Base-by-base conservation (phyloP, 2,113 vertebrate species). In the Brachyistius frenatus region DNA sequence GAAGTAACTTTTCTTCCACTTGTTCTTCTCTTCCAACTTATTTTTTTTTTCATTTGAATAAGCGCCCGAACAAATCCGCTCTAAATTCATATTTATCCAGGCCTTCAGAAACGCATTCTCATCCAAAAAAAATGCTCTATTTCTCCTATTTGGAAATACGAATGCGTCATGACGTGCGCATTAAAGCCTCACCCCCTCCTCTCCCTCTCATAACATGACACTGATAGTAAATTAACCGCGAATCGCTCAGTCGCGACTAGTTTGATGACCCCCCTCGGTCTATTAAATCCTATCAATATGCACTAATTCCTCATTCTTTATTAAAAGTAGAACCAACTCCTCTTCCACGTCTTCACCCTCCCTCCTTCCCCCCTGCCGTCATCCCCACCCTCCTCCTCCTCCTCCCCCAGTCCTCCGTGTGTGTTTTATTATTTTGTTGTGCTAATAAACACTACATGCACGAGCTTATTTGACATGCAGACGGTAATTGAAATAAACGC, bases 141-240 rank as follows among this genome's bases (percentile, higher is more conserved):
- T 16, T 54, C 10, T 76, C n/a, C 57, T 39, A 72, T 80, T 66
- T 73, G 54, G 65, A 60, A 57, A 76, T 70, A 81, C 64, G 7
- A 60, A 64, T 52, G 73, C 77, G 52, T 77, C 52, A 71, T 50
- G 80, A 79, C 62, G 65, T 71, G 61, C 71, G 31, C 50, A 63
- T 77, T 73, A 76, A 32, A 35, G 2, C 35, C 37, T 10, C 44
- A 14, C 4, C n/a, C 16, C 13, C n/a, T 2, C 4, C 10, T 4
- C 35, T 14, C 55, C 10, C 54, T 5, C 64, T 39, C 44, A 75
- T 72, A 67, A 61, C 71, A 91, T 95, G 96, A 96, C 95, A 95
- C 92, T 92, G 94, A 94, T 92, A 96, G 96, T 97, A 95, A 96
- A 98, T 97, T 95, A 97, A 97, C 88, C 94, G 94, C 94, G 96